Percentiles rank a stretch among this genome's conserved stretches.
phyloP scores from a whole-genome alignment of 2,888 invertebrate genomes.

The Chrysolina haemoptera region DNA sequence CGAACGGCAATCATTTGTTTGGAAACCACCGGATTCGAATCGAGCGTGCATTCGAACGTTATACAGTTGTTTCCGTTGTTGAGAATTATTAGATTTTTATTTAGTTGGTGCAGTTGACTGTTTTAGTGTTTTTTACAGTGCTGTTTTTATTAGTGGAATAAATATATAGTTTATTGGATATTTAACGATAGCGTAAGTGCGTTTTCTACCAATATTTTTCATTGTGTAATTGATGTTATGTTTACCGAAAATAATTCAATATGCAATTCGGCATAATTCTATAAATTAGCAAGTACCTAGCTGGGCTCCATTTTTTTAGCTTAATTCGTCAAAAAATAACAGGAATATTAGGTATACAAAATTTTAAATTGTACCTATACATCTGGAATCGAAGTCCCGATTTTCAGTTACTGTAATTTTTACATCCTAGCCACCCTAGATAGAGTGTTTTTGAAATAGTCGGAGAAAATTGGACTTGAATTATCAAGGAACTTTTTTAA shows the following conservation, averaged over 20 bases:
- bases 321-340: too few species aligned
- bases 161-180: constrained; percentile 25
- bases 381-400: too few species aligned
- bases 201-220: not conserved
- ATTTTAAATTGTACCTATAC: too few species aligned
- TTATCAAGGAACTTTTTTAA: too few species aligned
- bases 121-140: constrained; percentile 15
- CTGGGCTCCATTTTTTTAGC: too few species aligned
- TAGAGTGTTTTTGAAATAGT: too few species aligned
- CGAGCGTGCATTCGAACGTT: constrained; percentile 28
- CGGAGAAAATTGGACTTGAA: too few species aligned
- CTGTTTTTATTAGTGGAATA: not conserved
- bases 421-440: too few species aligned
- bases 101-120: constrained; percentile 14
- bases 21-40: constrained; percentile 31
- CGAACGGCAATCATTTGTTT: constrained; percentile 28
- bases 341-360: too few species aligned
- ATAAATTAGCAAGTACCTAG: too few species aligned
- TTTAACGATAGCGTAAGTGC: constrained; percentile 13
- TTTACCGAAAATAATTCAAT: not conserved
- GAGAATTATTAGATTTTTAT: constrained; percentile 21
- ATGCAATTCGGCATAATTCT: not conserved
- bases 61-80: constrained; percentile 25
- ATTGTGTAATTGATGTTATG: not conserved
- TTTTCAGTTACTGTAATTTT: too few species aligned